Evolutionary conservation across 2,113 vertebrate species (phyloP), one percentile per base, ranked within the genome.

Genomic region (Malurus alboscapulatus): DNA sequence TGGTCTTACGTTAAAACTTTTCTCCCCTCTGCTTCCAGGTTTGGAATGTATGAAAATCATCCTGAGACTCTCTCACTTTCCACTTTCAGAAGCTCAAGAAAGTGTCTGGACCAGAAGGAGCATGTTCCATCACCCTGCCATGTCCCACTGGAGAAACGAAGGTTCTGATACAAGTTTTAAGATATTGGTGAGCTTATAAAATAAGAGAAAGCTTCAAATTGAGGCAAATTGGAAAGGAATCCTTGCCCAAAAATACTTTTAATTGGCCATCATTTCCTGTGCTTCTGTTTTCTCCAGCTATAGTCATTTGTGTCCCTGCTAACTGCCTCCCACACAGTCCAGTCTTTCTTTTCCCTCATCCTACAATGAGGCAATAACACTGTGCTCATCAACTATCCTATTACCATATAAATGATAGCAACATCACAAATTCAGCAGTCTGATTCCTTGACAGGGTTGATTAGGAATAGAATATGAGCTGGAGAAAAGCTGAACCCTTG

Each of bases 381-480:
- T 68, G 63, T 48, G 54, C 86, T 96, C 69, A 92, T 94, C 94
- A 96, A 8, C 80, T 68, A 55, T 36, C 80, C 68, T 75, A 95
- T 95, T 96, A 95, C 86, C 95, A 96, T 88, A 93, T 88, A 93
- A 94, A 94, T 96, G 73, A 93, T 87, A 84, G 42, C 84, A 92
- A 90, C 40, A 2, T 92, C 91, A 93, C 62, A 94, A 91, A 94
- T 92, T 92, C 87, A 84, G 77, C 86, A 91, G 84, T 36, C 88
- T 95, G 88, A 93, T 94, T 95, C 78, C 78, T 93, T 15, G 8
- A 88, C 92, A 90, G 83, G 53, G 86, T 92, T 92, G 88, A 94
- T 96, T 94, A 95, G 77, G 84, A 96, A 75, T 76, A 93, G 73
- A 96, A 84, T 85, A 95, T 75, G 88, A 96, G 80, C 77, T 87